Base-by-base conservation (phyloP, 2,797 vertebrate species). In the Mus minutoides region DNA sequence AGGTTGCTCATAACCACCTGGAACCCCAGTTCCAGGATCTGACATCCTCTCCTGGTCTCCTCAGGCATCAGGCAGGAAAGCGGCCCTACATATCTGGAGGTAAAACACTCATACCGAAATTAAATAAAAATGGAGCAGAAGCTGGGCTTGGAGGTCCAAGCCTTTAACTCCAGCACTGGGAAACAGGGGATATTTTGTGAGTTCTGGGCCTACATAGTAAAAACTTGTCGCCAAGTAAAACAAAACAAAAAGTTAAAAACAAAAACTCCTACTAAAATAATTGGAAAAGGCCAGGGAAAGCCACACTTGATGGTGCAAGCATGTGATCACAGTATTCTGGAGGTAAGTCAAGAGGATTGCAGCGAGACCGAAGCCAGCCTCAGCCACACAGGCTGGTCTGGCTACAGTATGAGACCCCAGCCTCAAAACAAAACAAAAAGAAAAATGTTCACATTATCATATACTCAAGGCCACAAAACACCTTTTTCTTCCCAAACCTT, bases 281-380 rank as follows among this genome's bases (percentile, higher is more conserved):
- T 4, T 58, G 22, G 12, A 80, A 37, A 24, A 34, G 78, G 37
- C 37, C 9, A 21, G 24, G 40, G 37, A 12, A 64, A 34, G 37
- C 58, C 46, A 8, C 7, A 34, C 46, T 54, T 11, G 4, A 17
- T 21, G 22, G 64, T 6, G 7, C 22, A 6, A 16, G n/a, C 0
- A 24, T 73, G 49, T 21, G 40, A 40, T 37, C 24, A 29, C 49
- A 40, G 67, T 40, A 29, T 40, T 56, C 67, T 40, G 49, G 24
- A 56, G 67, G 67, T n/a, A 87, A 71, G 49, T 49, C 85, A 56
- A 40, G 67, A 87, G n/a, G 67, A 54, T 29, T 5, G 11, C 8
- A 40, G n/a, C 11, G 1, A 56, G 46, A 34, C 22, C 10, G 46
- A 87, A 6, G 64, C 64, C 21, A 71, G 46, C 64, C 49, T 54